These are phyloP conservation scores for Phrynocephalus guinanensis DNA, from an alignment of 2,797 vertebrate genomes.

Conservation along the genomic window DNA sequence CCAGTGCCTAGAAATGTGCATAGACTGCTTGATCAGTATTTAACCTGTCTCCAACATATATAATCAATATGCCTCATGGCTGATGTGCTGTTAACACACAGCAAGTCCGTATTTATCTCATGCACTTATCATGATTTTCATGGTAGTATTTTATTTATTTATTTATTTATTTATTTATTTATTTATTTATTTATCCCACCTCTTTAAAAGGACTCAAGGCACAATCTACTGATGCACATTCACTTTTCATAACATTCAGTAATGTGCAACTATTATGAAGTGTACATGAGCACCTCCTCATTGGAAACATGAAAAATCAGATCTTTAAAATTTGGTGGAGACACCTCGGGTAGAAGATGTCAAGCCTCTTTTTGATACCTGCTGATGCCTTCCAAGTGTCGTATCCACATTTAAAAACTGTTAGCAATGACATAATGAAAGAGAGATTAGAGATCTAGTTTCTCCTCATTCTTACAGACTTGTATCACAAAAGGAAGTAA, in stretches of 20 bases:
- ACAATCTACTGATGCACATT: background rate
- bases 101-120: conserved; percentile 27
- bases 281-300: too few species aligned
- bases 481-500: background rate
- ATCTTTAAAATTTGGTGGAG: too few species aligned
- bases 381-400: too few species aligned
- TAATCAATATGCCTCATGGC: conserved; percentile 46
- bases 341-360: too few species aligned
- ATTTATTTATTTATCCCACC: too few species aligned
- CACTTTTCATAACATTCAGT: background rate
- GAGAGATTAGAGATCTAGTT: background rate
- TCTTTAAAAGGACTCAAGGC: too few species aligned
- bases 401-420: background rate
- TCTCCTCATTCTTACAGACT: background rate
- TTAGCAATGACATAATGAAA: background rate
- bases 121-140: background rate
- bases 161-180: too few species aligned
- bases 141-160: background rate
- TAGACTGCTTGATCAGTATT: conserved; percentile 28
- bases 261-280: background rate
- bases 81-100: conserved; percentile 30
- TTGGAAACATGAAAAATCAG: too few species aligned
- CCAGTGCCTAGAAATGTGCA: conserved; percentile 46
- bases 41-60: conserved; percentile 12
- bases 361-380: too few species aligned